These are phyloP conservation scores for Globia sparganii DNA, from an alignment of 2,888 invertebrate genomes.

Conservation along the genomic window DNA sequence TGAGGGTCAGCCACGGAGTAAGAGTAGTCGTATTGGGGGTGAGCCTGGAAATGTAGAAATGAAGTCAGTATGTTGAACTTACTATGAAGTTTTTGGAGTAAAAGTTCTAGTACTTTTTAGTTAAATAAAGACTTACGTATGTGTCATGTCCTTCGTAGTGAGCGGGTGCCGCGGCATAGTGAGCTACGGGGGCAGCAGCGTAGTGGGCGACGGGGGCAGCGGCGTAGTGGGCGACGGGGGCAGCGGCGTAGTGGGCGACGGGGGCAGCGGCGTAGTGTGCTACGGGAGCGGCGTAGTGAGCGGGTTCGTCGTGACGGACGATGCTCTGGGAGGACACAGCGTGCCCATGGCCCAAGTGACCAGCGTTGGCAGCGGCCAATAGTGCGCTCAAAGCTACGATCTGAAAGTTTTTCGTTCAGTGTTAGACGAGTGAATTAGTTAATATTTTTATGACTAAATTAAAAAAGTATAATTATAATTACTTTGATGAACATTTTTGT, in stretches of 20 bases:
- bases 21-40: conserved; percentile 85
- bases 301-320: conserved; percentile 64
- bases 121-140: conserved; percentile 64
- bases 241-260: conserved; percentile 62
- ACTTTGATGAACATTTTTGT: conserved; percentile 75
- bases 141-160: conserved; percentile 73
- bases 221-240: conserved; percentile 43
- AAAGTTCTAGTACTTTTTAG: not conserved
- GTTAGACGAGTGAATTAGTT: not conserved
- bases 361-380: conserved; percentile 78
- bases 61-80: not conserved
- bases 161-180: conserved; percentile 63
- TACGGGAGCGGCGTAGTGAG: conserved; percentile 65
- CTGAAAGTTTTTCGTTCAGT: conserved; percentile 35
- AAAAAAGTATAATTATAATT: conserved; percentile 26
- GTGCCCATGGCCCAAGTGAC: conserved; percentile 67
- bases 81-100: not conserved
- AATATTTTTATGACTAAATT: not conserved
- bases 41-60: conserved; percentile 71
- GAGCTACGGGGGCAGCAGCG: conserved; percentile 64
- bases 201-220: conserved; percentile 64
- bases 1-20: conserved; percentile 90
- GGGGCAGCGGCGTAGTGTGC: conserved; percentile 54
- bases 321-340: conserved; percentile 65
- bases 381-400: conserved; percentile 59